A percentile compares a stretch with the other conserved stretches of the same genome.
Conservation (phyloP, 2,888 invertebrate species). For the Eupithecia inturbata region DNA sequence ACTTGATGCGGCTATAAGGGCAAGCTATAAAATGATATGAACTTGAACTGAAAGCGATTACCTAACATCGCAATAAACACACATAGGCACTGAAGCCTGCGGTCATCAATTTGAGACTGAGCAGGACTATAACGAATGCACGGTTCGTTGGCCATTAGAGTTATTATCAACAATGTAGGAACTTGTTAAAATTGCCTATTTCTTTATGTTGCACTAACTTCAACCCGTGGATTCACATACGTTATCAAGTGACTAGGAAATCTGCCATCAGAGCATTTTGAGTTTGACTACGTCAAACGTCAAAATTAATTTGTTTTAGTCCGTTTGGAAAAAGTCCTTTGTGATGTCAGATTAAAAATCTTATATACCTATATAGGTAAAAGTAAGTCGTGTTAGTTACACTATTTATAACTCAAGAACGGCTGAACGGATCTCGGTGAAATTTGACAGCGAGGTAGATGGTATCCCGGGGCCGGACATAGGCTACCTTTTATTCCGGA, state of each 20-base stretch:
- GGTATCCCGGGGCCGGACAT: no score
- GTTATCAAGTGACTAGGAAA: not conserved
- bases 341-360: no score
- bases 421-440: no score
- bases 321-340: no score
- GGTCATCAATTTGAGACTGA: conserved; percentile 4
- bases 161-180: not conserved
- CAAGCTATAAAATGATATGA: not conserved
- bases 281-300: no score
- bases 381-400: no score
- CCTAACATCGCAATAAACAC: not conserved
- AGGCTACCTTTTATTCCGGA: no score
- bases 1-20: not conserved
- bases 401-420: no score
- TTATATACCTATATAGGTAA: no score
- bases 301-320: no score
- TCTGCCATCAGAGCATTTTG: not conserved
- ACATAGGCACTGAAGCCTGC: not conserved
- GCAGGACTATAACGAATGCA: not conserved
- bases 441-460: no score
- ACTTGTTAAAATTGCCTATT: not conserved
- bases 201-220: not conserved
- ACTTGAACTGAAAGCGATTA: conserved; percentile 4
- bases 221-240: not conserved
- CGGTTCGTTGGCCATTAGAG: not conserved